Conservation (phyloP, 1,140 invertebrate species). For the Apis dorsata region DNA sequence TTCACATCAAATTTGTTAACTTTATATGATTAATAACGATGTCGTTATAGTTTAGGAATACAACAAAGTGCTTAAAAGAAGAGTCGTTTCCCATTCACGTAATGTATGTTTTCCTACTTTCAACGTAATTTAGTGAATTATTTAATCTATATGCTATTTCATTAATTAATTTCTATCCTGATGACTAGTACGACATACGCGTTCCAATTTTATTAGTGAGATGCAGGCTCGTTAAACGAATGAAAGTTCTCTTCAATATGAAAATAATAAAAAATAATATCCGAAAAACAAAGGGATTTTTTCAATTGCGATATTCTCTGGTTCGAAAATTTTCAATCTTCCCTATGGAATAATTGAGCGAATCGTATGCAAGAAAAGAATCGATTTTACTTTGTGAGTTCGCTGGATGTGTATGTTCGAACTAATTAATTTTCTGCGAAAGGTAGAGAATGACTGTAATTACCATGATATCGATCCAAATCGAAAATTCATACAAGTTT, state of each 20-base stretch:
- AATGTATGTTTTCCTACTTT: not conserved
- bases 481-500: not conserved
- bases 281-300: not conserved
- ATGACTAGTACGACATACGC: not conserved
- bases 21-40: too few species aligned
- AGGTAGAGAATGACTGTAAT: not conserved
- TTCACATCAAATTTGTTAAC: too few species aligned
- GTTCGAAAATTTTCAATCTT: not conserved
- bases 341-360: not conserved
- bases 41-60: too few species aligned
- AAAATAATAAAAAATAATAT: constrained; percentile 7
- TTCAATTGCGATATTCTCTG: not conserved
- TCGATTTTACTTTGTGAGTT: not conserved
- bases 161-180: constrained; percentile 3
- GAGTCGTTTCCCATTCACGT: not conserved
- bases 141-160: not conserved
- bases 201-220: not conserved
- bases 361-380: not conserved
- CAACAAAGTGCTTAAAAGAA: too few species aligned
- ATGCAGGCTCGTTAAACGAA: not conserved
- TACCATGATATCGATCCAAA: not conserved
- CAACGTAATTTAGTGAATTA: constrained; percentile 5
- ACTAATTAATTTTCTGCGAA: constrained; percentile 17
- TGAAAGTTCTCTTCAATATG: not conserved
- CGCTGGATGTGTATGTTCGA: not conserved